Percentiles rank a stretch among this genome's conserved stretches.
These are phyloP conservation scores for Parauchenoglanis ngamensis DNA, from an alignment of 2,797 vertebrate genomes.

Conservation along the genomic window DNA sequence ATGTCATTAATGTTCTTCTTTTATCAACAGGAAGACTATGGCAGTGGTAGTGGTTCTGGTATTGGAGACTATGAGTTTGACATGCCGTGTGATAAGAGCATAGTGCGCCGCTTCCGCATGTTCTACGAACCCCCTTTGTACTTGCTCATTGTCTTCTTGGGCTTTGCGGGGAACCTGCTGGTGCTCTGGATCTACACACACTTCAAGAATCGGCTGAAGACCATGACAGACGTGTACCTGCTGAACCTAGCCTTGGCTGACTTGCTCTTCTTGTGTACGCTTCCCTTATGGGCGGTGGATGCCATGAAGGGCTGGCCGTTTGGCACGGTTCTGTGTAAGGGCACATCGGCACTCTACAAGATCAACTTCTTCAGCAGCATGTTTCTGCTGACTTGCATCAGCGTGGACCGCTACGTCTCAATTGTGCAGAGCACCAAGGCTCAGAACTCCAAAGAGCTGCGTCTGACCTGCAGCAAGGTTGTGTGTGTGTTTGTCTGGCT, in stretches of 20 bases:
- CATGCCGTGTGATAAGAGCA: conserved; percentile 67
- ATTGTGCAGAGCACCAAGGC: conserved; percentile 78
- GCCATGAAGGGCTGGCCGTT: conserved; percentile 78
- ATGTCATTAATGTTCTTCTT: background rate
- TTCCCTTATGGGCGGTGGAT: conserved; percentile 86
- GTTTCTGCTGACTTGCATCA: conserved; percentile 86
- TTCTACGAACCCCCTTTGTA: conserved; percentile 78
- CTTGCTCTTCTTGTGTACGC: conserved; percentile 82
- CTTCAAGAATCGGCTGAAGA: conserved; percentile 77
- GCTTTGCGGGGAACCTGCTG: conserved; percentile 77
- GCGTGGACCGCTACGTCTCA: conserved; percentile 84
- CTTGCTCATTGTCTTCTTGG: conserved; percentile 77
- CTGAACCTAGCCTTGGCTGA: conserved; percentile 84
- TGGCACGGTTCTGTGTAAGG: conserved; percentile 76
- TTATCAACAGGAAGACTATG: conserved; percentile 41
- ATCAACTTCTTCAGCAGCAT: conserved; percentile 87
- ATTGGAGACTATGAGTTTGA: conserved; percentile 39
- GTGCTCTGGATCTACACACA: conserved; percentile 83
- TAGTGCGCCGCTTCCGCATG: conserved; percentile 71
- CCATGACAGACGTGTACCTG: conserved; percentile 83
- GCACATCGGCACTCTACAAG: conserved; percentile 80
- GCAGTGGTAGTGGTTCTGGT: conserved; percentile 33
- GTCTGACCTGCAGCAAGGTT: conserved; percentile 73
- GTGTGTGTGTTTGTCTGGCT: conserved; percentile 79
- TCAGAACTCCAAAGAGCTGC: conserved; percentile 68